These are phyloP conservation scores for Sternarchorhynchus goeldii DNA, from an alignment of 2,797 vertebrate genomes.

Conservation along the genomic window DNA sequence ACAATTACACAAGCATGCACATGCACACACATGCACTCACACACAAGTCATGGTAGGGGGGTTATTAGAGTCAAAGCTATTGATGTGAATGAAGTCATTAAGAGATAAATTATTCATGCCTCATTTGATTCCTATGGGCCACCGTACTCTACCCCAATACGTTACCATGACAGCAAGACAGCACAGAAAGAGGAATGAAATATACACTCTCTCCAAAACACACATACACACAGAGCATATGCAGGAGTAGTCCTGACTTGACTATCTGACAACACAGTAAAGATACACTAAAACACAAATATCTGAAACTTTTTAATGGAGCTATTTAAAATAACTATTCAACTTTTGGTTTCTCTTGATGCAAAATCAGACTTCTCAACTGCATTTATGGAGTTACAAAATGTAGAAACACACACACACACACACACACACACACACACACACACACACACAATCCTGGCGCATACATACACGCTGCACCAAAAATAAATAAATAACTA, in stretches of 20 bases:
- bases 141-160: conserved; percentile 79
- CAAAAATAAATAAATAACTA: conserved; percentile 42
- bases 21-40: conserved; percentile 44
- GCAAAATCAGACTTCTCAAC: too few relatives aligned
- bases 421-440: conserved; percentile 24
- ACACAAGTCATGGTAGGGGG: conserved; percentile 65
- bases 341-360: background rate
- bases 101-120: conserved; percentile 81
- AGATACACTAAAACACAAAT: too few relatives aligned
- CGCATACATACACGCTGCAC: background rate
- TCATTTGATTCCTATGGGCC: conserved; percentile 83
- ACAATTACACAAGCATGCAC: background rate
- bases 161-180: conserved; percentile 77
- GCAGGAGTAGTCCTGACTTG: background rate
- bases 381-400: background rate
- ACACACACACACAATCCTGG: conserved; percentile 14
- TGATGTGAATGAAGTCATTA: conserved; percentile 84
- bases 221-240: conserved; percentile 46
- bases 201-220: conserved; percentile 56
- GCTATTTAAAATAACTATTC: background rate
- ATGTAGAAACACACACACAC: background rate
- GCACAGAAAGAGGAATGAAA: conserved; percentile 78
- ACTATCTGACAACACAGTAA: too few relatives aligned
- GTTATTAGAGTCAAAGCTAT: conserved; percentile 72
- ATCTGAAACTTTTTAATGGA: too few relatives aligned